phyloP scores from a whole-genome alignment of 2,797 vertebrate species.

The Philypnodon macrostomus region DNA sequence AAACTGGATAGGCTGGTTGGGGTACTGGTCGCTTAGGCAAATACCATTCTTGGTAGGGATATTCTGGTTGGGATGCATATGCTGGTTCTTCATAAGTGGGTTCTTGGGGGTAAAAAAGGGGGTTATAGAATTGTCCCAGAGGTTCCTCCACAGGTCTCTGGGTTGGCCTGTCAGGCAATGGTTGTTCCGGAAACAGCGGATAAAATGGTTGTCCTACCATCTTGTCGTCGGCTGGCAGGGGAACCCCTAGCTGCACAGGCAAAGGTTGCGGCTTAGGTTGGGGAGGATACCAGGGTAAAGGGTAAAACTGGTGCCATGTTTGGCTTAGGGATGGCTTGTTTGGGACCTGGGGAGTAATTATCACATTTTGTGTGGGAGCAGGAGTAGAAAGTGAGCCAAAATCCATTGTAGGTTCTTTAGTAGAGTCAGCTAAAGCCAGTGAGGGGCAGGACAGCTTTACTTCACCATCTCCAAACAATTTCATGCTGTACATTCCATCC shows the following conservation, averaged over 20 bases:
- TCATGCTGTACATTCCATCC: conserved; percentile 70
- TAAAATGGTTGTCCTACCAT: conserved; percentile 8
- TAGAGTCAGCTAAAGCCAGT: not conserved
- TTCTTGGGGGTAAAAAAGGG: not conserved
- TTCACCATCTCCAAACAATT: conserved; percentile 48
- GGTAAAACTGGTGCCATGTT: not conserved
- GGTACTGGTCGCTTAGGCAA: not conserved
- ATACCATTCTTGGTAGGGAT: not conserved
- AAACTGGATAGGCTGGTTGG: not conserved
- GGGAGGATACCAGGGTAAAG: conserved; percentile 8
- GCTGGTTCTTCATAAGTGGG: too few species aligned
- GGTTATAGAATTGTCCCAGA: not conserved
- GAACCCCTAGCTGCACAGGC: not conserved
- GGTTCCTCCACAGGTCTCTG: conserved; percentile 1
- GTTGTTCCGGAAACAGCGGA: conserved; percentile 5
- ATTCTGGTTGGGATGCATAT: not conserved
- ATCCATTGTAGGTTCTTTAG: not conserved
- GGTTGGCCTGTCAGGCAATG: conserved; percentile 2
- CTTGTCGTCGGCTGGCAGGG: conserved; percentile 1
- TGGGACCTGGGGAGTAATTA: not conserved
- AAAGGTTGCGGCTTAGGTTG: too few species aligned
- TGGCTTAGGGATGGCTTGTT: not conserved
- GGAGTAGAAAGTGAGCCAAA: not conserved
- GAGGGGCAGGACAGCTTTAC: conserved; percentile 66
- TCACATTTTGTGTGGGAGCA: not conserved